Base-by-base conservation (phyloP, 2,888 invertebrate genomes). In the Liopterus haemorrhoidalis region DNA sequence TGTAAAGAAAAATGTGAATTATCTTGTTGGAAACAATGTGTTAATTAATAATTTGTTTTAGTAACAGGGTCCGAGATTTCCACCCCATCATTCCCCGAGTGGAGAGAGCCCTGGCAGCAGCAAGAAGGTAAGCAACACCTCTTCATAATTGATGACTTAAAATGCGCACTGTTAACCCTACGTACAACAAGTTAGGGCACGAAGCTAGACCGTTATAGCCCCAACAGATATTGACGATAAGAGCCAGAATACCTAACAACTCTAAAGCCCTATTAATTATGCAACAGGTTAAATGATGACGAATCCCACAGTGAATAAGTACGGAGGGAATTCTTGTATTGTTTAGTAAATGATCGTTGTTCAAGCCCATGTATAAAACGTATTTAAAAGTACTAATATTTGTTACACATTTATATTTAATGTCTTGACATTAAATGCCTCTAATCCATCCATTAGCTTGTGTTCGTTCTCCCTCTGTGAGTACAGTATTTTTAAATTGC, bases 71-170 rank as follows among this genome's bases (percentile, higher is more conserved):
- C 28, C 11, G 28, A 35, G 27, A 18, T 35, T 9, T 8, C 11
- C 18, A 66, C 65, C 63, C 47, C 55, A n/a, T n/a, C 61, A 56
- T 65, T 67, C 65, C 65, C 67, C 58, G 68, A 68, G 55, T 67
- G 68, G 67, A 61, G 67, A 60, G 67, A 67, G 56, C 58, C 66
- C 60, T 68, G 68, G 68, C 67, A 67, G 63, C 68, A 67, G 66
- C 66, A 68, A 63, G 67, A 67, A 66, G 68, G 36, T 8, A 14
- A 36, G 22, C 36, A 36, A 21, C n/a, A 56, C 54, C 56, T 48
- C 55, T 64, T 50, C 59, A 66, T 66, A 61, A 66, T 66, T 65
- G 59, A 66, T 59, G 56, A 50, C 50, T 48, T 54, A 56, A 63
- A 66, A 65, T 62, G 64, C 61, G 60, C 55, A 42, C 40, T 46